Evolutionary conservation across 2,888 invertebrate genomes (phyloP).

Genomic region (Pyralis farinalis): DNA sequence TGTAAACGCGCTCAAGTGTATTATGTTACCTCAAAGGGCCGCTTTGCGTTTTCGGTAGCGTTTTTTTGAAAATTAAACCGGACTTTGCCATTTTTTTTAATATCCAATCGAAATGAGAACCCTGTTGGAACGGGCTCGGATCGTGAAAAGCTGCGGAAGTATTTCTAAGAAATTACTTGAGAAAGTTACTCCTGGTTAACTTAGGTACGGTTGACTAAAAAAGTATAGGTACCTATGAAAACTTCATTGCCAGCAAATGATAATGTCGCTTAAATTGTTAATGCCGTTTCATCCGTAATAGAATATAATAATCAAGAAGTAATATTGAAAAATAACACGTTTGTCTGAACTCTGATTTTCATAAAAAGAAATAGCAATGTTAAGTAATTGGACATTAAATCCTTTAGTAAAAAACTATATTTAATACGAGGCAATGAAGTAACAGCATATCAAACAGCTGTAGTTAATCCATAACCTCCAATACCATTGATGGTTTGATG

Average conservation of each 20-base stretch:
- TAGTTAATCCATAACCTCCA: constrained; percentile 1
- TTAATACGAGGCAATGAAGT: too few relatives aligned
- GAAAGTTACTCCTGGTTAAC: neutral
- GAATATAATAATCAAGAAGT: too few relatives aligned
- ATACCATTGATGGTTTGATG: constrained; percentile 2
- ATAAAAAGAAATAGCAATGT: too few relatives aligned
- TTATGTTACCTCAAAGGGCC: constrained; percentile 58
- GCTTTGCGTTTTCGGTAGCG: constrained; percentile 69
- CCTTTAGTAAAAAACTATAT: too few relatives aligned
- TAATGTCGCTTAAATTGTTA: too few relatives aligned
- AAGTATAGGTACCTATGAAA: too few relatives aligned
- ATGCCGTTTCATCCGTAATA: too few relatives aligned
- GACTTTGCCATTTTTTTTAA: constrained; percentile 19
- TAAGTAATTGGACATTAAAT: too few relatives aligned
- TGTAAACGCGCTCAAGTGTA: constrained; percentile 74
- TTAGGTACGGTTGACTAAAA: too few relatives aligned
- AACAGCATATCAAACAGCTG: neutral
- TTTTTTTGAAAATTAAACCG: constrained; percentile 47
- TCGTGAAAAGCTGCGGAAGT: neutral
- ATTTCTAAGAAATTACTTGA: neutral
- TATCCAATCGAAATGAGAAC: constrained; percentile 6
- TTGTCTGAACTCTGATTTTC: too few relatives aligned
- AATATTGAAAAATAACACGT: too few relatives aligned
- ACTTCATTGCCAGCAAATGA: too few relatives aligned
- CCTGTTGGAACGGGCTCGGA: constrained; percentile 2